These are phyloP conservation scores for Schizopygopsis malacanthus DNA, from an alignment of 2,797 vertebrate genomes.

Conservation along the genomic window DNA sequence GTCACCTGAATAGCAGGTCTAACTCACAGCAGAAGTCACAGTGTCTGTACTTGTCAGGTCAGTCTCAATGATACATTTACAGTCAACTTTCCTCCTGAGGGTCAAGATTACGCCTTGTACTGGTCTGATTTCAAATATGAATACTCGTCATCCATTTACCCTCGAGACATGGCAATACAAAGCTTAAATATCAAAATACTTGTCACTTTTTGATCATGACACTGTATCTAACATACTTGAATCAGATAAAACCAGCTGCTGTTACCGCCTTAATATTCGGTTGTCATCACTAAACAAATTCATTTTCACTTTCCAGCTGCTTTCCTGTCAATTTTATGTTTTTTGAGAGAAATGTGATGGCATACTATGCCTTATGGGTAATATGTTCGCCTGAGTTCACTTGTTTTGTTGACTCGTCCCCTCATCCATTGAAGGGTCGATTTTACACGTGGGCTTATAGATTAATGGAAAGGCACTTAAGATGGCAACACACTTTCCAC, in stretches of 20 bases:
- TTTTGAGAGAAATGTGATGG: neutral
- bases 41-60: neutral
- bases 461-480: conserved; percentile 31
- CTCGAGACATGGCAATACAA: neutral
- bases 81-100: neutral
- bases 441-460: conserved; percentile 27
- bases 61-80: conserved; percentile 10
- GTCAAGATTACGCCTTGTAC: neutral
- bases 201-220: neutral
- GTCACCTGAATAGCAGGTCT: conserved; percentile 1
- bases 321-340: conserved; percentile 11
- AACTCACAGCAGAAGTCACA: neutral
- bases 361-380: neutral
- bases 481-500: conserved; percentile 1
- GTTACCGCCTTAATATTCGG: neutral
- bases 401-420: neutral
- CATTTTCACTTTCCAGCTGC: neutral
- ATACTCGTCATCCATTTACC: neutral
- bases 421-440: conserved; percentile 1
- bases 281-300: conserved; percentile 5
- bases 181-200: neutral
- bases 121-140: conserved; percentile 16
- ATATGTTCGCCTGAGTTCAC: conserved; percentile 2
- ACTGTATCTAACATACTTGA: neutral
- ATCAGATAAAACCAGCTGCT: neutral